These are phyloP conservation scores for Ostrea denselamellosa DNA, from an alignment of 1,140 invertebrate species.

Conservation along the genomic window DNA sequence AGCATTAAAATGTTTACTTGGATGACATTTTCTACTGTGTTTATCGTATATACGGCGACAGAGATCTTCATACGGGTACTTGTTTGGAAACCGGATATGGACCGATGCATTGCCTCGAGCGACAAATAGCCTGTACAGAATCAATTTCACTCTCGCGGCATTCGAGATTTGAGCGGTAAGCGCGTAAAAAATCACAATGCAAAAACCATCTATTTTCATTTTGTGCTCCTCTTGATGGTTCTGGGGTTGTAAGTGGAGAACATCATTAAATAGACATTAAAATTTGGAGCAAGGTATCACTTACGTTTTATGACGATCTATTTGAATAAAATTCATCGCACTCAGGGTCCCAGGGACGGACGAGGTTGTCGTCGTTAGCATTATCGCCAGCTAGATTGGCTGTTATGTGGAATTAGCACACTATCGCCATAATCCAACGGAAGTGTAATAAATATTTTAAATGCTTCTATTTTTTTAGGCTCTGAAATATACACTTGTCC, in stretches of 20 bases:
- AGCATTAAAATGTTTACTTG: conserved; percentile 38
- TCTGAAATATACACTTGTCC: too few relatives aligned
- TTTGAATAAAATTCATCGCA: conserved; percentile 30
- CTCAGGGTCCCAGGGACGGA: neutral
- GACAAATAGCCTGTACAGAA: conserved; percentile 29
- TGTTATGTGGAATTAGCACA: conserved; percentile 32
- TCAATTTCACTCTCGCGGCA: conserved; percentile 38
- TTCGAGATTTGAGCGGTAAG: conserved; percentile 27
- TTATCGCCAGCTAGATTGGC: neutral
- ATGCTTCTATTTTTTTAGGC: neutral
- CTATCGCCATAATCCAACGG: neutral
- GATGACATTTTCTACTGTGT: conserved; percentile 4
- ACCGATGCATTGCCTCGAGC: conserved; percentile 19
- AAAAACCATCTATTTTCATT: conserved; percentile 37
- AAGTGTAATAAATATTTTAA: neutral
- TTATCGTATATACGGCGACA: conserved; percentile 19
- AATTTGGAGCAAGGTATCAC: conserved; percentile 11
- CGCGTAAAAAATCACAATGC: conserved; percentile 34
- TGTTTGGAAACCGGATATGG: conserved; percentile 33
- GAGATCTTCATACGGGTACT: neutral
- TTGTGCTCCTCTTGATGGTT: neutral
- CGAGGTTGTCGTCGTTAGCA: neutral
- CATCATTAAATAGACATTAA: conserved; percentile 37
- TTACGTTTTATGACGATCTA: conserved; percentile 34
- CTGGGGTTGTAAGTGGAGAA: conserved; percentile 9